These are phyloP conservation scores for Pteropus alecto DNA, from an alignment of 2,113 vertebrate genomes.

Conservation along the genomic window DNA sequence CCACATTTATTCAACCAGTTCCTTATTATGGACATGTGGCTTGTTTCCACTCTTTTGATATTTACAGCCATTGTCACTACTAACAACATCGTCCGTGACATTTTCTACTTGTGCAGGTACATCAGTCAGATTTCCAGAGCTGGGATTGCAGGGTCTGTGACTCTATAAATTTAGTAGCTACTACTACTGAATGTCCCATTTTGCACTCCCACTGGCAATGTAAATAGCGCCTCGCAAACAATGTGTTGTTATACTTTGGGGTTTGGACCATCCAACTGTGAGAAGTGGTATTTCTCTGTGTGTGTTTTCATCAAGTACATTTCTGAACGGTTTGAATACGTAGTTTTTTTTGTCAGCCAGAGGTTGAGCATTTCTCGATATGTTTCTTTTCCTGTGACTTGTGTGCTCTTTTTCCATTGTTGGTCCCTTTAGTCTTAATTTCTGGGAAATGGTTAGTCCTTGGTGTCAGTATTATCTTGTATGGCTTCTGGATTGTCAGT, in stretches of 20 bases:
- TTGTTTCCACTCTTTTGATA: not conserved
- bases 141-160: not conserved
- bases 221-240: not conserved
- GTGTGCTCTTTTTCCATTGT: not conserved
- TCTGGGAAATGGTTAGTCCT: not conserved
- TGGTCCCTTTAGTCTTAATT: not conserved
- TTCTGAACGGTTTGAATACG: not conserved
- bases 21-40: not conserved
- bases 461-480: not conserved
- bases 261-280: not conserved
- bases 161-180: not conserved
- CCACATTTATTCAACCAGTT: not conserved
- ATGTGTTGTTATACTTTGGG: not conserved
- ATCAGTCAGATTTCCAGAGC: not conserved
- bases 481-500: not conserved
- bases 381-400: not conserved
- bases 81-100: not conserved
- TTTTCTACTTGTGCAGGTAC: not conserved
- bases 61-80: not conserved
- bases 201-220: not conserved
- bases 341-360: not conserved
- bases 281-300: not conserved
- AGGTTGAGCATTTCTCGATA: not conserved
- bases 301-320: not conserved
- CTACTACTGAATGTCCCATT: not conserved